Conservation (phyloP, 2,888 invertebrate species). For the Oxycera nigricornis region DNA sequence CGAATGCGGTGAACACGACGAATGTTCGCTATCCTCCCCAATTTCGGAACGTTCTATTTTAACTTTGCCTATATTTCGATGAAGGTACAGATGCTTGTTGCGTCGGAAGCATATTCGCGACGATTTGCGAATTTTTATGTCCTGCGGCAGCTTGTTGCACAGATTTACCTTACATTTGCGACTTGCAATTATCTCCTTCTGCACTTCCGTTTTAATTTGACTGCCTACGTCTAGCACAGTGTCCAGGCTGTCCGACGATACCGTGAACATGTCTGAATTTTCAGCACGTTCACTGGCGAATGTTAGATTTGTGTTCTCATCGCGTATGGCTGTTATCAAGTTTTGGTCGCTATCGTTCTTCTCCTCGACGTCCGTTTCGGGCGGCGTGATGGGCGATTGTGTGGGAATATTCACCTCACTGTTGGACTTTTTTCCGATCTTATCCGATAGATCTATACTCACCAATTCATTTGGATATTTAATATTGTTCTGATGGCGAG, state of each 20-base stretch:
- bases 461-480: constrained; percentile 27
- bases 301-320: constrained; percentile 52
- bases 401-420: constrained; percentile 42
- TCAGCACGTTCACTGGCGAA: constrained; percentile 60
- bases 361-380: constrained; percentile 47
- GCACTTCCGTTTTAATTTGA: constrained; percentile 43
- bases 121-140: constrained; percentile 26
- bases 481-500: constrained; percentile 44
- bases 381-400: constrained; percentile 51
- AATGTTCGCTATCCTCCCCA: constrained; percentile 7
- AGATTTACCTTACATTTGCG: constrained; percentile 32
- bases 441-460: background rate
- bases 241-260: constrained; percentile 61
- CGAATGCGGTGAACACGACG: constrained; percentile 10
- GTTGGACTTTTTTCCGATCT: background rate
- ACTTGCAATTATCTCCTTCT: constrained; percentile 30
- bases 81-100: background rate
- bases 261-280: constrained; percentile 61
- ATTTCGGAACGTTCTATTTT: constrained; percentile 5
- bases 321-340: constrained; percentile 33
- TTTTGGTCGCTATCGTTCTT: constrained; percentile 45
- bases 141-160: background rate
- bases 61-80: background rate
- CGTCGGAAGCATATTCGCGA: constrained; percentile 19
- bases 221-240: constrained; percentile 60